Evolutionary conservation across 37 sponge, comb jelly and placozoan genomes (phyloP).

Genomic region (Geodia barretti): DNA sequence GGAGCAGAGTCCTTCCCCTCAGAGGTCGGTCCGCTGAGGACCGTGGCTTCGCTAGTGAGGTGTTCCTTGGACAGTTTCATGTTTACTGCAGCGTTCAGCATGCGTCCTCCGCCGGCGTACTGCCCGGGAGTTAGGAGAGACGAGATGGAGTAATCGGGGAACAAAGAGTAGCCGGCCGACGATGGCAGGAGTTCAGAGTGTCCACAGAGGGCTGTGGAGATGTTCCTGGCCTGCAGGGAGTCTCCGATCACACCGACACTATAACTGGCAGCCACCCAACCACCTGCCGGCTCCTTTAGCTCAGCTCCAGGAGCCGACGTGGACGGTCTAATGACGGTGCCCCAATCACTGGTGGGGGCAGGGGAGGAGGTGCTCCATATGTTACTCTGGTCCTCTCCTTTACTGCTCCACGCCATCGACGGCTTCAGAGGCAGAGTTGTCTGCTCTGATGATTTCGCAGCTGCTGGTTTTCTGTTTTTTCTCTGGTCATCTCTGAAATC

Average conservation of each 20-base stretch:
- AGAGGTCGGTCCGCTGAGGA: background rate
- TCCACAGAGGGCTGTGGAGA: background rate
- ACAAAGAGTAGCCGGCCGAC: background rate
- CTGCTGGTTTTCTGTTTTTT: constrained; percentile 4
- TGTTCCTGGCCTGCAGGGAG: background rate
- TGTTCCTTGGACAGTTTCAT: background rate
- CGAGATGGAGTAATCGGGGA: background rate
- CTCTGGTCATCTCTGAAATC: constrained; percentile 28
- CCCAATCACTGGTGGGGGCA: background rate
- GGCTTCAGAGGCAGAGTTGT: constrained; percentile 1
- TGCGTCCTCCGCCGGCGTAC: background rate
- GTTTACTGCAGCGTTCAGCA: constrained; percentile 45
- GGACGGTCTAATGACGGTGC: background rate
- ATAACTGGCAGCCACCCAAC: background rate
- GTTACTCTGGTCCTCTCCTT: background rate
- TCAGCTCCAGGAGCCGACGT: constrained; percentile 55
- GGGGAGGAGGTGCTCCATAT: background rate
- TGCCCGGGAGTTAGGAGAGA: background rate
- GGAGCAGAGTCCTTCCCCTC: too few species aligned
- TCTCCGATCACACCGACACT: constrained; percentile 10
- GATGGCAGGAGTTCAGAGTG: background rate
- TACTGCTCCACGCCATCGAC: constrained; percentile 11
- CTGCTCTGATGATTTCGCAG: background rate
- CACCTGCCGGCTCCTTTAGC: constrained; percentile 12
- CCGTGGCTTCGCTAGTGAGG: background rate